Base-by-base conservation (phyloP, 2,797 vertebrate genomes). In the Rhinophrynus dorsalis region DNA sequence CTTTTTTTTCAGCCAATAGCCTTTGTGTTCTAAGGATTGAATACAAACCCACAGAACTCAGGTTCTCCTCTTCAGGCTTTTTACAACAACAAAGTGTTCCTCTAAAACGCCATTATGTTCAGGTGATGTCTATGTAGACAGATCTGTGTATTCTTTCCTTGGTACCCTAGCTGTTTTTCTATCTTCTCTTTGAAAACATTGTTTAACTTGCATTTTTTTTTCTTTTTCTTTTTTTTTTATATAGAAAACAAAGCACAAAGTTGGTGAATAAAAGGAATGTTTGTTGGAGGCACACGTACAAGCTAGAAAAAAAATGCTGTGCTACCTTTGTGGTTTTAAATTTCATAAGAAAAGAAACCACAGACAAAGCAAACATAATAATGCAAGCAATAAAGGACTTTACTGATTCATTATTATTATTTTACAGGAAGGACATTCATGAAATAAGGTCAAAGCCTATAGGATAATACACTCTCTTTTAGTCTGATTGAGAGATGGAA, bases 11-110 rank as follows among this genome's bases (percentile, higher is more conserved):
- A 68, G 42, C 40, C 67, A 40, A 37, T 44, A 45, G 17, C 68
- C 64, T 81, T 75, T 81, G 59, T 81, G 37, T 84, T 78, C 81
- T 38, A 54, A 32, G 26, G 33, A 20, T 48, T 78, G 62, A 78
- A 27, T 75, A 48, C 1, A 37, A 38, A 48, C 48, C 32, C 57
- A 3, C 2, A 24, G 54, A 74, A 60, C 69, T 0, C 26, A 20
- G 20, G 48, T 18, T 76, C 68, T 74, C 51, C 27, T 67, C 66
- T 57, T 68, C 59, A 61, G 62, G 23, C 7, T 62, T 11, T 9
- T 50, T 58, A 66, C 17, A 54, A 70, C 51, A 75, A 54, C 55
- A 57, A 47, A 71, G 12, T 69, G 60, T 9, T 56, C 67, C 74
- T 69, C 37, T 55, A 54, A 77, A 56, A 33, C 3, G 5, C 52